A percentile compares a stretch with the other conserved stretches of the same genome.
Conservation (phyloP, 2,797 vertebrate genomes). For the Sylvia borin region DNA sequence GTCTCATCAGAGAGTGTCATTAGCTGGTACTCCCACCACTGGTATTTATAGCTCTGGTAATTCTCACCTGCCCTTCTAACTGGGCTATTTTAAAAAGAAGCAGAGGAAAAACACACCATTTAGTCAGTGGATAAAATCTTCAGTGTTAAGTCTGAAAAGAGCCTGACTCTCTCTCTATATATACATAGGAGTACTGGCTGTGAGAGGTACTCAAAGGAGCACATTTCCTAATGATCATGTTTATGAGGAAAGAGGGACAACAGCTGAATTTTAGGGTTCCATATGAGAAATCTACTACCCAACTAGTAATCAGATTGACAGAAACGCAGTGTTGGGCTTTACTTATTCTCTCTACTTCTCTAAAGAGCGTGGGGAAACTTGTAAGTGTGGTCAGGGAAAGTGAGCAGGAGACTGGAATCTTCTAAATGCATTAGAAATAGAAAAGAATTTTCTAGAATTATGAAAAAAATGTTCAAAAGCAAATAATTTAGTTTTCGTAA, state of each 20-base stretch:
- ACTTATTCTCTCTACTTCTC: background rate
- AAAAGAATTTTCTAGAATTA: background rate
- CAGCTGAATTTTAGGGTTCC: background rate
- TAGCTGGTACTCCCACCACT: background rate
- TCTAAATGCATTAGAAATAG: background rate
- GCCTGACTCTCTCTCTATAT: too few species aligned
- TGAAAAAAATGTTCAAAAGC: background rate
- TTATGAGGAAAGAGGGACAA: background rate
- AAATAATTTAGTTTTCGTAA: background rate
- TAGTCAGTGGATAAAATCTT: background rate
- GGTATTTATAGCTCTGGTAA: background rate
- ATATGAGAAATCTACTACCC: background rate
- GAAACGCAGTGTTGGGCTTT: background rate
- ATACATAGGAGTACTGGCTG: background rate
- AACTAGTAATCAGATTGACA: background rate
- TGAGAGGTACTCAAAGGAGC: background rate
- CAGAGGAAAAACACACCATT: background rate
- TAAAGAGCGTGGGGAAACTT: background rate
- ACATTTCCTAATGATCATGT: background rate
- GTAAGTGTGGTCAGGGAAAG: background rate
- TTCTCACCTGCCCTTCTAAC: background rate
- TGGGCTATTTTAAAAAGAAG: background rate
- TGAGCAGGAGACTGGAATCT: fast-evolving
- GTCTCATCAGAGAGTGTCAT: background rate
- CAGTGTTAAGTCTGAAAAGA: background rate